phyloP scores from a whole-genome alignment of 1,140 invertebrate species.

The Cotesia chilonis region DNA sequence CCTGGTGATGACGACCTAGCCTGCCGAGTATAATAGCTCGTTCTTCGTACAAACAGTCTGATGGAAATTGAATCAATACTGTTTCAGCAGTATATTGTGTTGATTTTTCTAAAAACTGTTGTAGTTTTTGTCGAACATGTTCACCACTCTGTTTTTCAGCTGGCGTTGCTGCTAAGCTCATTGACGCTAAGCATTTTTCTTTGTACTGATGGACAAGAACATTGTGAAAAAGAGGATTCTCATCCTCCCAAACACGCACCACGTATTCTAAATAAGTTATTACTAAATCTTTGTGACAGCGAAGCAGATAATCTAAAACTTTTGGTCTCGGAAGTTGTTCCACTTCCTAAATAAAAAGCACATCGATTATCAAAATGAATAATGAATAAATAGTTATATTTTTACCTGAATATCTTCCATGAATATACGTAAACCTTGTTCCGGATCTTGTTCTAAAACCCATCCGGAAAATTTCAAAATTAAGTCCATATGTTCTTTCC shows the following conservation, averaged over 20 bases:
- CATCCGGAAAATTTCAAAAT: constrained; percentile 96
- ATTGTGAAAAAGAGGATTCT: constrained; percentile 88
- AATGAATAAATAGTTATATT: not conserved
- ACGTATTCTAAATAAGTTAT: constrained; percentile 96
- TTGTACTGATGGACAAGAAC: constrained; percentile 86
- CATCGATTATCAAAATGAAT: not conserved
- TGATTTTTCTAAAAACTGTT: constrained; percentile 86
- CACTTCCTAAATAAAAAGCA: constrained; percentile 71
- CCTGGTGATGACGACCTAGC: constrained; percentile 88
- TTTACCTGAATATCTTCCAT: constrained; percentile 81
- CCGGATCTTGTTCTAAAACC: constrained; percentile 86
- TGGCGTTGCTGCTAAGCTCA: constrained; percentile 67
- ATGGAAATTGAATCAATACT: constrained; percentile 88
- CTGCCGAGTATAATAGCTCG: constrained; percentile 90
- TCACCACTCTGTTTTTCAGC: constrained; percentile 72
- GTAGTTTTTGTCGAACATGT: constrained; percentile 77
- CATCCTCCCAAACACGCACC: constrained; percentile 89
- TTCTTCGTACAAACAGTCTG: constrained; percentile 89
- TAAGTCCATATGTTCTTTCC: constrained; percentile 85
- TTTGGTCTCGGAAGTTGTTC: constrained; percentile 87
- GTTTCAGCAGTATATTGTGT: constrained; percentile 85
- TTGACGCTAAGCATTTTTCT: constrained; percentile 71
- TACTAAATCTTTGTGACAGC: constrained; percentile 81
- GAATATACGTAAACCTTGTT: constrained; percentile 93
- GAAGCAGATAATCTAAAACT: constrained; percentile 88